These are phyloP conservation scores for Drosophila elegans DNA, from an alignment of 1,140 invertebrate genomes.

Conservation along the genomic window DNA sequence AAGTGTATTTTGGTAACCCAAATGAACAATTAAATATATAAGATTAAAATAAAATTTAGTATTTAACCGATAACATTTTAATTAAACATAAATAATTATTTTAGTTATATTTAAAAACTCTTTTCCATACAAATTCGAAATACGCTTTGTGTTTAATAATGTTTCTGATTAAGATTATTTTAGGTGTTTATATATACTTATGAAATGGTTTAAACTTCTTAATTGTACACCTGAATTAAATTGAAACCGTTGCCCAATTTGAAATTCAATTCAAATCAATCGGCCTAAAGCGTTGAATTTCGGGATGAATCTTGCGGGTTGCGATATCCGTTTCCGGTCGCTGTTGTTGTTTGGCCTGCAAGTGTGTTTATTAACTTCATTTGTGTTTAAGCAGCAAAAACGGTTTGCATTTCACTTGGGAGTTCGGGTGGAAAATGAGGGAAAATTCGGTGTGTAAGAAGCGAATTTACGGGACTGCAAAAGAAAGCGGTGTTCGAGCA, in stretches of 20 bases:
- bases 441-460: slow-evolving; percentile 27
- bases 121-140: too few species aligned
- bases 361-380: slow-evolving; percentile 46
- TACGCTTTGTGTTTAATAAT: too few species aligned
- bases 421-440: slow-evolving; percentile 1
- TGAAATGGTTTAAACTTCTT: too few species aligned
- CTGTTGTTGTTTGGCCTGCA: slow-evolving; percentile 9
- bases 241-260: not conserved
- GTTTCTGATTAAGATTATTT: too few species aligned
- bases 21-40: too few species aligned
- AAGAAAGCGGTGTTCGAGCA: slow-evolving; percentile 18
- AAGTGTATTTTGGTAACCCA: too few species aligned
- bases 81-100: too few species aligned
- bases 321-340: slow-evolving; percentile 3
- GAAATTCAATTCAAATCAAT: not conserved
- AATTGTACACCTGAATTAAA: not conserved
- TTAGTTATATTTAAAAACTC: too few species aligned
- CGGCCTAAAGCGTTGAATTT: not conserved
- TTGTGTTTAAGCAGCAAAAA: slow-evolving; percentile 35
- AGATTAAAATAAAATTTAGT: too few species aligned
- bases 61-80: too few species aligned
- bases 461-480: slow-evolving; percentile 15
- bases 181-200: too few species aligned
- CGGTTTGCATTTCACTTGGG: slow-evolving; percentile 14
- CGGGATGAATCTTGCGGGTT: not conserved